phyloP scores from a whole-genome alignment of 2,888 invertebrate species.

The Pemphredon lugubris region DNA sequence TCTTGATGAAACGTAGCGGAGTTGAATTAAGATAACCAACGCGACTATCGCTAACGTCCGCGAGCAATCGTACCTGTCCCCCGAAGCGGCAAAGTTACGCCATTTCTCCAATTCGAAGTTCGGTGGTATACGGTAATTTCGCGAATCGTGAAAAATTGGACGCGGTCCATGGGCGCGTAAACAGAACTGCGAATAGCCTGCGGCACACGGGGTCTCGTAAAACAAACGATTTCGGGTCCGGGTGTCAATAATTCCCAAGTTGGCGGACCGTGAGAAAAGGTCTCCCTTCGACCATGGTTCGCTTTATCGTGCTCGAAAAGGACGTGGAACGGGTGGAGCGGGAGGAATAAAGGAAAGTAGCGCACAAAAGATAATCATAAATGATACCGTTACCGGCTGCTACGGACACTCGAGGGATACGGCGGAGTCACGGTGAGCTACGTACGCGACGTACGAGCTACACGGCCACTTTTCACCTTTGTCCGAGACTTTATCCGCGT shows the following conservation, averaged over 20 bases:
- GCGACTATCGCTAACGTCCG: conserved; percentile 16
- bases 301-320: conserved; percentile 5
- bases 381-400: conserved; percentile 41
- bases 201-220: conserved; percentile 10
- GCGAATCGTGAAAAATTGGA: conserved; percentile 1
- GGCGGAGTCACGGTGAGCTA: conserved; percentile 28
- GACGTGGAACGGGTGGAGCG: background rate
- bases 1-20: conserved; percentile 17
- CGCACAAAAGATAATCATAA: conserved; percentile 56
- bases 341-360: conserved; percentile 1
- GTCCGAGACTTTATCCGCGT: conserved; percentile 36
- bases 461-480: conserved; percentile 48
- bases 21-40: conserved; percentile 10
- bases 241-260: conserved; percentile 43
- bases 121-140: conserved; percentile 13
- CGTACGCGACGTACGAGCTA: conserved; percentile 23
- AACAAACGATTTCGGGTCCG: conserved; percentile 19
- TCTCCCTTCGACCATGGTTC: background rate
- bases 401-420: conserved; percentile 24
- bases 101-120: conserved; percentile 20
- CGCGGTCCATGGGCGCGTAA: background rate
- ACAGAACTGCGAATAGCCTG: background rate
- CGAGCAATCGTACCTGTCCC: background rate
- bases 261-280: conserved; percentile 28
- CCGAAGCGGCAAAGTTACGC: conserved; percentile 26